Conservation (phyloP, 2,113 vertebrate genomes). For the Odontesthes bonariensis region DNA sequence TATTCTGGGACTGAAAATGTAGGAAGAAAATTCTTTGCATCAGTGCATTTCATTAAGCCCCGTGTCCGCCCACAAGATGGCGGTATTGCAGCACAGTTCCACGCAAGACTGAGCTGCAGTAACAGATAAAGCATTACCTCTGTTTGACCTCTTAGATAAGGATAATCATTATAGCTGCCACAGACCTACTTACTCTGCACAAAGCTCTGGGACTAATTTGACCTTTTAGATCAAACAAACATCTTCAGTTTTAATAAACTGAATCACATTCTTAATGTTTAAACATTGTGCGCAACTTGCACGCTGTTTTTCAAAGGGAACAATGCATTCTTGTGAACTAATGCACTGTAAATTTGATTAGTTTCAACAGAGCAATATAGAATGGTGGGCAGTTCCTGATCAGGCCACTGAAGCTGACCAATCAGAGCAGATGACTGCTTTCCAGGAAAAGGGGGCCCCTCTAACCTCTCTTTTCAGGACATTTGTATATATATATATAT, state of each 20-base stretch:
- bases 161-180: conserved; percentile 24
- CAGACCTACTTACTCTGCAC: not conserved
- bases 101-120: conserved; percentile 7
- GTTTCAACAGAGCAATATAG: conserved; percentile 1
- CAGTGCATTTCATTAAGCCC: too few relatives aligned
- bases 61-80: conserved; percentile 59
- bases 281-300: not conserved
- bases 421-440: not conserved
- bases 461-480: not conserved
- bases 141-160: conserved; percentile 47
- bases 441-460: not conserved
- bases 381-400: conserved; percentile 10
- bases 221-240: not conserved
- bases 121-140: conserved; percentile 29
- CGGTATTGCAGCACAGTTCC: conserved; percentile 28
- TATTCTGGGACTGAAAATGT: too few relatives aligned
- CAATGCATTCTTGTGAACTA: not conserved
- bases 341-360: not conserved
- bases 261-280: not conserved
- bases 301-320: not conserved
- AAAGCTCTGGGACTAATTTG: not conserved
- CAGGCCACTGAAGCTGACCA: conserved; percentile 23
- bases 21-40: too few relatives aligned
- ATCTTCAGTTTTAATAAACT: not conserved
- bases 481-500: not conserved